A percentile compares a stretch with the other conserved stretches of the same genome.
Evolutionary conservation across 2,113 vertebrate genomes (phyloP).

Genomic region (Saccopteryx bilineata): DNA sequence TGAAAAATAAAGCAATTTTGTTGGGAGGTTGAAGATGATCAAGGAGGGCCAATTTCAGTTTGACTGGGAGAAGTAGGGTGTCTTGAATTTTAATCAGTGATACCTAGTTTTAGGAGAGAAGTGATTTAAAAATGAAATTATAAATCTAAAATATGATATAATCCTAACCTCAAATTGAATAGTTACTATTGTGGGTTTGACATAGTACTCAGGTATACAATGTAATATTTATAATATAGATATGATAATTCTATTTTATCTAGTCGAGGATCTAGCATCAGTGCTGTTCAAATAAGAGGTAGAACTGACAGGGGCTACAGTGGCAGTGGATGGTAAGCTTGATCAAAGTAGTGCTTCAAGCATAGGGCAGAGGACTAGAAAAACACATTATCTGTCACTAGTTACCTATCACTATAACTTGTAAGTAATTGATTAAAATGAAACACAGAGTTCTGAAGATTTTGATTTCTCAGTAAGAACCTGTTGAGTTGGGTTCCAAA

Average conservation of each 20-base stretch:
- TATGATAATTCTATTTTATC: background rate
- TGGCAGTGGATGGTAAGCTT: background rate
- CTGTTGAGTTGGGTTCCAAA: background rate
- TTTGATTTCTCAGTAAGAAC: background rate
- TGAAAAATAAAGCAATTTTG: background rate
- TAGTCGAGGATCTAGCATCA: background rate
- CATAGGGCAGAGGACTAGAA: background rate
- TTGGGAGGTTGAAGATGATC: background rate
- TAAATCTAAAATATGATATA: background rate
- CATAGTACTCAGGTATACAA: background rate
- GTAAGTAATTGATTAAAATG: background rate
- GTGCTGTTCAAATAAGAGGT: background rate
- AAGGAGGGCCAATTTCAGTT: background rate
- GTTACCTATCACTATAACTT: background rate
- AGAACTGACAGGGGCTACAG: background rate
- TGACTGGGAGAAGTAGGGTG: background rate
- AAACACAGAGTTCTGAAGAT: background rate
- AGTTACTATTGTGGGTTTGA: background rate
- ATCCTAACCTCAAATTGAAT: background rate
- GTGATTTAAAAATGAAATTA: background rate
- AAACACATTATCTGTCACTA: background rate
- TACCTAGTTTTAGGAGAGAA: background rate
- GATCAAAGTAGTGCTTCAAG: background rate
- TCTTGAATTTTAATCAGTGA: background rate
- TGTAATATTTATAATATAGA: accelerated